These are phyloP conservation scores for Anguilla obscura DNA, from an alignment of 2,797 vertebrate genomes.

Conservation along the genomic window DNA sequence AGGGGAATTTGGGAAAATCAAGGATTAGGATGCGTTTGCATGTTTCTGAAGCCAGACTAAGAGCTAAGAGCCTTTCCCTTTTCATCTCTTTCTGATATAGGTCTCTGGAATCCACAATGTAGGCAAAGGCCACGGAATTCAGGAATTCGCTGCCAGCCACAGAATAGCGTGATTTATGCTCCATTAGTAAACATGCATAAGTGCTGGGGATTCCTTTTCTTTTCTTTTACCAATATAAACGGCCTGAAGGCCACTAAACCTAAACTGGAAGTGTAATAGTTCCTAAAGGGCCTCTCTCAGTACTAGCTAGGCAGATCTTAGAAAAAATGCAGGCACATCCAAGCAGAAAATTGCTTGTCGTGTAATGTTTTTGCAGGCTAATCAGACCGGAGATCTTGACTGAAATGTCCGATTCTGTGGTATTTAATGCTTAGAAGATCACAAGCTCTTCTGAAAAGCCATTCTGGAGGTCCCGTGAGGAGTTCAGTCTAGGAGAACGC, in stretches of 20 bases:
- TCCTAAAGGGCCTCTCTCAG: background rate
- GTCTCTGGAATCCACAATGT: background rate
- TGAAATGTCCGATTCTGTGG: background rate
- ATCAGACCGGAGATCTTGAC: background rate
- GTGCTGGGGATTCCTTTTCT: background rate
- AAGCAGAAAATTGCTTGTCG: background rate
- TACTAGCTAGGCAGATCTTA: background rate
- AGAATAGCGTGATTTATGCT: background rate
- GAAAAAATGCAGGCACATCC: background rate
- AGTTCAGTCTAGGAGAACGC: background rate
- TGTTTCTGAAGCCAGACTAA: background rate
- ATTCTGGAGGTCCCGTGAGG: background rate
- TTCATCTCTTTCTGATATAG: background rate
- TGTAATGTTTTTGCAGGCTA: background rate
- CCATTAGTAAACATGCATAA: background rate
- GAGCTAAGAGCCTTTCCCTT: background rate
- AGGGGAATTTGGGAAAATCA: slow-evolving; percentile 19
- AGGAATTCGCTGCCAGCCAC: slow-evolving; percentile 13
- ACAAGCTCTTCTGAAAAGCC: background rate
- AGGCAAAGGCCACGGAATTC: background rate
- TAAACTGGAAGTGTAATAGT: background rate
- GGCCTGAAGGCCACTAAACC: background rate
- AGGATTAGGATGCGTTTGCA: background rate
- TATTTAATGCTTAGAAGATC: background rate
- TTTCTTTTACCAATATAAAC: slow-evolving; percentile 1